Percentiles rank a stretch among this genome's conserved stretches.
Conservation (phyloP, 2,797 vertebrate genomes). For the Alcedo atthis region DNA sequence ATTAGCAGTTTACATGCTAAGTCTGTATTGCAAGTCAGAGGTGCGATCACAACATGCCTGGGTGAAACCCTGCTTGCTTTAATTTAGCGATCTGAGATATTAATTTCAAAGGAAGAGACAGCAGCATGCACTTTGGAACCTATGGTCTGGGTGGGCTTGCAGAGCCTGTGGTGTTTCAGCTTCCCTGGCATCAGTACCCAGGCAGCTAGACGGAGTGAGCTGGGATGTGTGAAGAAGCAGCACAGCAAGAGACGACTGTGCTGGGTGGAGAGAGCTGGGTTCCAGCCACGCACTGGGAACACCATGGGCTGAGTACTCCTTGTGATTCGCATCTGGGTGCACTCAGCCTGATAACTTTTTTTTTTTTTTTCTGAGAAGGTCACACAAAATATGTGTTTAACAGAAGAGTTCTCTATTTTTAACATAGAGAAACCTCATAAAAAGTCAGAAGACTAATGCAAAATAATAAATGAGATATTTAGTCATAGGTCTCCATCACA, state of each 20-base stretch:
- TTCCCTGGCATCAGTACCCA: slow-evolving; percentile 28
- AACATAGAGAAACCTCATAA: slow-evolving; percentile 22
- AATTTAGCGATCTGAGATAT: slow-evolving; percentile 69
- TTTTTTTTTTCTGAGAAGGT: slow-evolving; percentile 40
- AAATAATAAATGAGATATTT: slow-evolving; percentile 66
- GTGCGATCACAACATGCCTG: slow-evolving; percentile 66
- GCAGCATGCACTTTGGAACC: slow-evolving; percentile 51
- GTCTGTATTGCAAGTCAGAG: slow-evolving; percentile 63
- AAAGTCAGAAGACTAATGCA: slow-evolving; percentile 37
- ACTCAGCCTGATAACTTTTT: slow-evolving; percentile 15
- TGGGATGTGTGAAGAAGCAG: slow-evolving; percentile 55
- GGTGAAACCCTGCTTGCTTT: slow-evolving; percentile 65
- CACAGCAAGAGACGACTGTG: neutral
- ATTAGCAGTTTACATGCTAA: slow-evolving; percentile 65
- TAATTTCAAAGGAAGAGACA: slow-evolving; percentile 58
- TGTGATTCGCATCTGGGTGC: slow-evolving; percentile 52
- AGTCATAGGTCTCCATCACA: slow-evolving; percentile 54
- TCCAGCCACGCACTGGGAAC: neutral
- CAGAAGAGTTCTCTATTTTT: slow-evolving; percentile 38
- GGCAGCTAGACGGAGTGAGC: slow-evolving; percentile 47
- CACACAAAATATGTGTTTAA: neutral
- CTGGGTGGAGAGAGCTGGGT: slow-evolving; percentile 1
- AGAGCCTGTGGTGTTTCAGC: slow-evolving; percentile 33
- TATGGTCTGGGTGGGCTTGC: slow-evolving; percentile 54
- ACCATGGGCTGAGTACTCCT: neutral